phyloP scores from a whole-genome alignment of 2,113 vertebrate species.

The Stigmatopora argus region DNA sequence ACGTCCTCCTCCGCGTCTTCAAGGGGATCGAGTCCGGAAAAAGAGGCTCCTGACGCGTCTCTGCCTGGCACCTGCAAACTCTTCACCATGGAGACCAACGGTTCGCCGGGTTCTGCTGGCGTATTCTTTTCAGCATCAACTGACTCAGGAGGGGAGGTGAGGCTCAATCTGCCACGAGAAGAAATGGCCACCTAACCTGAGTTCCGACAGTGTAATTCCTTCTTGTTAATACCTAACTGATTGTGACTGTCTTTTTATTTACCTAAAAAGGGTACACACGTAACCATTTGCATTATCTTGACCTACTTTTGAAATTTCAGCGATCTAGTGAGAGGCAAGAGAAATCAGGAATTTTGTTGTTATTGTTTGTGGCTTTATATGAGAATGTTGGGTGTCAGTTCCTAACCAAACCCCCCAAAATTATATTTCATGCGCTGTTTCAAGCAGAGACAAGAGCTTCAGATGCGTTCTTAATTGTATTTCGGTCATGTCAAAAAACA shows the following conservation, averaged over 20 bases:
- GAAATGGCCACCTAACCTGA: constrained; percentile 49
- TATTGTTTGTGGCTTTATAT: no score
- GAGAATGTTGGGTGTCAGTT: no score
- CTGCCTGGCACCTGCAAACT: constrained; percentile 50
- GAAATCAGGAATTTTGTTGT: neutral
- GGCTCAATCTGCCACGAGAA: constrained; percentile 66
- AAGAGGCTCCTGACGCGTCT: constrained; percentile 27
- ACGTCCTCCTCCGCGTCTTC: constrained; percentile 85
- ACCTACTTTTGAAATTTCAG: neutral
- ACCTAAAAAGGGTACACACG: neutral
- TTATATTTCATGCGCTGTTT: no score
- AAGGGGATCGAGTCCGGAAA: constrained; percentile 72
- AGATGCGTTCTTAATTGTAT: no score
- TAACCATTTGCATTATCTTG: neutral
- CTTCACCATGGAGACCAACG: constrained; percentile 67
- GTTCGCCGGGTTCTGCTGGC: constrained; percentile 35
- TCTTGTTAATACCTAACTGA: constrained; percentile 28
- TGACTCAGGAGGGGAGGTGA: constrained; percentile 60
- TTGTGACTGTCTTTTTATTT: constrained; percentile 33
- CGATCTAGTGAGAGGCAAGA: neutral
- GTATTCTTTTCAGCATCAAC: constrained; percentile 58
- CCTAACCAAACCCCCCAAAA: no score
- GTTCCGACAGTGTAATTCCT: constrained; percentile 38
- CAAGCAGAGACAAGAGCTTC: no score
- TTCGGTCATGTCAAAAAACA: no score